phyloP scores from a whole-genome alignment of 2,113 vertebrate genomes.

The Thryonomys swinderianus region DNA sequence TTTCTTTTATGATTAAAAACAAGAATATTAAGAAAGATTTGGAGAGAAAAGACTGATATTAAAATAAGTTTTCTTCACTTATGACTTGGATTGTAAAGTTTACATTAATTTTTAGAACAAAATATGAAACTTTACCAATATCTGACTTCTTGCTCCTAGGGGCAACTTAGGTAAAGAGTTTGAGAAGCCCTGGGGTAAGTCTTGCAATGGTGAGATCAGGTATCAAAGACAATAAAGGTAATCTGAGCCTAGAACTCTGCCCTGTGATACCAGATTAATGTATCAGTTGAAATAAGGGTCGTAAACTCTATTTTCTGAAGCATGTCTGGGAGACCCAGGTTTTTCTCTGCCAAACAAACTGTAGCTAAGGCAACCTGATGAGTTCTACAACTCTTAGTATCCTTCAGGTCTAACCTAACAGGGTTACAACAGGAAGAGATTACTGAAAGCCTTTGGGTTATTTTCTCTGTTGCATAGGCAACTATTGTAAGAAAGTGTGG shows the following conservation, averaged over 20 bases:
- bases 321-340: neutral
- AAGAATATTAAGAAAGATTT: conserved; percentile 32
- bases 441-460: neutral
- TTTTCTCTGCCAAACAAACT: neutral
- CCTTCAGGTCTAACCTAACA: neutral
- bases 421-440: neutral
- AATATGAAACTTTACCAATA: neutral
- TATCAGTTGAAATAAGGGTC: neutral
- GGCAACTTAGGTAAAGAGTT: neutral
- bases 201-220: neutral
- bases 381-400: neutral
- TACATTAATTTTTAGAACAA: neutral
- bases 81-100: neutral
- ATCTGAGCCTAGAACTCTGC: neutral
- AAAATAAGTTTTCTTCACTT: neutral
- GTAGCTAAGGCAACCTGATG: neutral
- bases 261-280: neutral
- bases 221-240: neutral
- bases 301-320: neutral
- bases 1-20: conserved; percentile 9
- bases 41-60: neutral
- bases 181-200: neutral
- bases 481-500: neutral
- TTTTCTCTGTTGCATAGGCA: neutral
- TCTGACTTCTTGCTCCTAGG: neutral